Evolutionary conservation across 2,113 vertebrate species (phyloP), one percentile per base, ranked within the genome.

Genomic region (Rhinolophus ferrumequinum): DNA sequence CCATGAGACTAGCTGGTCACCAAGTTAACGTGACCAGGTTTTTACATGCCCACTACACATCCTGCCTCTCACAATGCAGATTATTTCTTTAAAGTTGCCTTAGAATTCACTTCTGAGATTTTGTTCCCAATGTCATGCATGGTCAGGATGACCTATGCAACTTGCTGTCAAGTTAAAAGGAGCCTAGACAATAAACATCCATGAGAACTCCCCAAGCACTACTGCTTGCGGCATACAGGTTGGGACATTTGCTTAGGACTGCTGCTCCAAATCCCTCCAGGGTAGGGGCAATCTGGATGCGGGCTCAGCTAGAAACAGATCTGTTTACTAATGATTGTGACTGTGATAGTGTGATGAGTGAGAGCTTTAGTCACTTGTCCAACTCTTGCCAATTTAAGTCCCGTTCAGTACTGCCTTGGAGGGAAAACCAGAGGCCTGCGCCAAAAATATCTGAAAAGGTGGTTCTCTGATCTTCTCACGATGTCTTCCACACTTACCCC

Each of bases 401-500:
- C 88, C 64, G 70, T 94, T 94, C 94, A 87, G 95, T 89, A 94
- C 84, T 84, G 87, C 56, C 82, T 95, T 92, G 90, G 92, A 92
- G 75, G 60, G 52, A 90, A 95, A 90, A 84, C 9, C 2, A 28
- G 73, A 64, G 28, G 12, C 38, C 44, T 44, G 12, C 81, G 88
- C 88, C 92, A 80, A 88, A 41, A 67, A 60, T 19, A 67, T 81
- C 56, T 76, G 66, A 52, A 88, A 96, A 94, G 84, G 76, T 84
- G 62, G 41, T 35, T 95, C 87, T 97, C 90, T 67, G 79, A 76
- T 95, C 66, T 93, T 88, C 94, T 85, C 60, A 62, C 6, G 47
- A 22, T 21, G n/a, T 92, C 88, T 79, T 93, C 50, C 35, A 92
- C 30, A 84, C 41, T 69, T 47, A 38, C 58, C 35, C 56, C 75